Evolutionary conservation across 2,113 vertebrate species (phyloP), one percentile per base, ranked within the genome.

Genomic region (Nipponia nippon): DNA sequence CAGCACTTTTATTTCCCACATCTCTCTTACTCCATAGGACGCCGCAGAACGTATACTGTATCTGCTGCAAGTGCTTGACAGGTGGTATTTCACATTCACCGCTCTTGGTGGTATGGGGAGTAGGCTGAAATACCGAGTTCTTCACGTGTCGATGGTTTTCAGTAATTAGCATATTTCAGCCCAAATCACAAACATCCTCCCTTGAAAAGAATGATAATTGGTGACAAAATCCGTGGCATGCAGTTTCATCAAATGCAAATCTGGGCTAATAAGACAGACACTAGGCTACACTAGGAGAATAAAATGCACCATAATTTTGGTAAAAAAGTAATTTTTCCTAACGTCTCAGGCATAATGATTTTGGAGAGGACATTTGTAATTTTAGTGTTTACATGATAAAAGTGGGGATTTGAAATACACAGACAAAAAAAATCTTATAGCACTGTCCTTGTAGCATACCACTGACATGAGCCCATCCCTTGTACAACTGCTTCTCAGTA

Each of bases 201-300:
- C 91, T 87, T 79, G 81, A 93, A 96, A 96, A 96, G 94, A 96
- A 82, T 91, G 77, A 91, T 95, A 94, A 95, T 61, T 84, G 80
- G 91, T 95, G 95, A 91, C 94, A 97, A 95, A 96, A 95, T 92
- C 84, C 14, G 2, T 85, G 91, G 86, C 94, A 94, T n/a, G 34
- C 84, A 83, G 89, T 79, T 97, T 87, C 62, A 95, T 97, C 93
- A 95, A 94, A 96, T 93, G 94, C 94, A 97, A 93, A 95, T 95
- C 79, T 70, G 52, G 62, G 58, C 69, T 89, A 89, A 66, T 85
- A 95, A 87, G 76, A 81, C 21, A 94, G 77, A 90, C 19, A 59
- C 62, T 23, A 72, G 75, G 70, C 73, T 89, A 32, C 56, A 69
- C 20, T 16, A 72, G 52, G 61, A 89, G 56, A 95, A 91, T 69